A percentile compares a stretch with the other conserved stretches of the same genome.
phyloP scores from a whole-genome alignment of 2,113 vertebrate genomes.

The Tiliqua scincoides region DNA sequence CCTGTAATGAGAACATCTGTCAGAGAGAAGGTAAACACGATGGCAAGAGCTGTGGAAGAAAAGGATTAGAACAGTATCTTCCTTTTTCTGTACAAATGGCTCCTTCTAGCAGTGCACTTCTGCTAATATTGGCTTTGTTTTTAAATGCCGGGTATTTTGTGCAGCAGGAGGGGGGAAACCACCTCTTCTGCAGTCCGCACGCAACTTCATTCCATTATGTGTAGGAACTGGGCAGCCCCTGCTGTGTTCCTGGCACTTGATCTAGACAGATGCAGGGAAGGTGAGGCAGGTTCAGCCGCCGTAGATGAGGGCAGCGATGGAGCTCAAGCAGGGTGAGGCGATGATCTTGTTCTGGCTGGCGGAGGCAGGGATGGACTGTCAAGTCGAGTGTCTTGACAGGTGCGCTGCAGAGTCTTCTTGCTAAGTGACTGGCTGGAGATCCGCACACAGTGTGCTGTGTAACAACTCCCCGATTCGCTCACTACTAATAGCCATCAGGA shows the following conservation, averaged over 20 bases:
- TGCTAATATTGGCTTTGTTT: neutral
- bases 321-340: constrained; percentile 44
- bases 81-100: neutral
- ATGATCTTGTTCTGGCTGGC: constrained; percentile 34
- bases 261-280: constrained; percentile 51
- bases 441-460: neutral
- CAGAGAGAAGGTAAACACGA: neutral
- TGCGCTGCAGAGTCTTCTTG: neutral
- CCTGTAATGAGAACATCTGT: neutral
- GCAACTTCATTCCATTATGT: neutral
- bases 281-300: constrained; percentile 42
- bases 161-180: neutral
- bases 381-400: constrained; percentile 8
- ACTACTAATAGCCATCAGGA: too few relatives aligned
- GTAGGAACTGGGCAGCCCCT: constrained; percentile 31
- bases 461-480: constrained; percentile 15
- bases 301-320: constrained; percentile 35
- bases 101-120: constrained; percentile 3
- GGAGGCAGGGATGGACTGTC: constrained; percentile 25
- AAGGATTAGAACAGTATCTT: neutral
- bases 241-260: constrained; percentile 32
- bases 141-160: neutral
- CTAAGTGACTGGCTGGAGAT: constrained; percentile 30
- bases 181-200: neutral
- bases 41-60: neutral